Evolutionary conservation across 2,113 vertebrate species (phyloP).

Genomic region (Apistogramma diplotaenia): DNA sequence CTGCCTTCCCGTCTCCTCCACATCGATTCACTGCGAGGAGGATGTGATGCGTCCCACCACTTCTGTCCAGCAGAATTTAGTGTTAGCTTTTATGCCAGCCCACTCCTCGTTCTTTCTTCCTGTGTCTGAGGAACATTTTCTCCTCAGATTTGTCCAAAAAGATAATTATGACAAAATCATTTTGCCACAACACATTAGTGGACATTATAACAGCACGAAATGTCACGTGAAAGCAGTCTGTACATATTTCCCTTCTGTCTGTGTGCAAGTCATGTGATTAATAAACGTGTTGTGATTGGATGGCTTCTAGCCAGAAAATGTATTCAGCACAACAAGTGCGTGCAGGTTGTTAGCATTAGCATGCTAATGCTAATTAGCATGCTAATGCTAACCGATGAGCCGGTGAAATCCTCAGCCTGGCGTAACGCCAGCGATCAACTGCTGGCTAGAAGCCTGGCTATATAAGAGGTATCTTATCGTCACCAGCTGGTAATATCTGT

Average conservation of each 20-base stretch:
- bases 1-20: neutral
- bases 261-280: too few species aligned
- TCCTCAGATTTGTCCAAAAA: neutral
- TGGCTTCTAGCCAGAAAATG: too few species aligned
- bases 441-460: too few species aligned
- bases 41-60: constrained; percentile 12
- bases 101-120: neutral
- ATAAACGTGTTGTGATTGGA: too few species aligned
- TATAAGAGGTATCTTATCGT: too few species aligned
- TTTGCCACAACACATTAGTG: neutral
- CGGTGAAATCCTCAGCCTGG: too few species aligned
- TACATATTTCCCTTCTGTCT: too few species aligned
- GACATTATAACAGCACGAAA: neutral
- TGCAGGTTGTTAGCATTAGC: too few species aligned
- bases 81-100: neutral
- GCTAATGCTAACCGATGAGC: too few species aligned
- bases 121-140: neutral
- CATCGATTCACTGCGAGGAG: neutral
- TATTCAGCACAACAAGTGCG: too few species aligned
- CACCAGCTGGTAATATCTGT: neutral
- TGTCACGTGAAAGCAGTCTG: neutral
- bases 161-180: neutral
- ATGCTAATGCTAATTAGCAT: too few species aligned
- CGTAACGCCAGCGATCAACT: too few species aligned
- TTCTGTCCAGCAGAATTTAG: constrained; percentile 2